Conservation (phyloP, 2,113 vertebrate species). For the Lepisosteus oculatus region DNA sequence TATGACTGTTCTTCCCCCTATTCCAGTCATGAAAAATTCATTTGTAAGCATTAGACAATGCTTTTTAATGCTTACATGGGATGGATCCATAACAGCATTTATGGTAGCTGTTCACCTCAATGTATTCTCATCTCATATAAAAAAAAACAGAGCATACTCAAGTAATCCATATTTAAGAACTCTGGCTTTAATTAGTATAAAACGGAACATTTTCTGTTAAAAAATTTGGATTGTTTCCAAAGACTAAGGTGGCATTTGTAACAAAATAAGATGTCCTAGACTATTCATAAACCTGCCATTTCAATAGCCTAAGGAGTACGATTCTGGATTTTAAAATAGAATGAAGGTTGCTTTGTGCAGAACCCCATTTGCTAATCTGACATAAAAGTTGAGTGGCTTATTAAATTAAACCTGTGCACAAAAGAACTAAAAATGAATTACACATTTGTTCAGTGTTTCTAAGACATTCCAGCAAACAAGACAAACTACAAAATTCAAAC, state of each 20-base stretch:
- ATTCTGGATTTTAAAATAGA: constrained; percentile 1
- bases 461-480: not conserved
- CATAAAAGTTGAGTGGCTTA: not conserved
- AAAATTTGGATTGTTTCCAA: not conserved
- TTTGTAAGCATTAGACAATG: too few species aligned
- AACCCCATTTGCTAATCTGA: not conserved
- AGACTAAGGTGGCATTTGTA: not conserved
- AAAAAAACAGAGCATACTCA: not conserved
- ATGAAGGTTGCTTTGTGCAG: not conserved
- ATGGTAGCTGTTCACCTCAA: not conserved
- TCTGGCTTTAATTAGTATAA: not conserved
- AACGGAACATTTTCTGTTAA: not conserved
- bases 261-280: not conserved
- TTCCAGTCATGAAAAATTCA: too few species aligned
- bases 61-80: too few species aligned
- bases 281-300: not conserved
- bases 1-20: too few species aligned
- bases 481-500: not conserved
- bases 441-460: not conserved
- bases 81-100: constrained; percentile 29
- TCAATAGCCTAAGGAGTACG: not conserved
- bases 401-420: constrained; percentile 11
- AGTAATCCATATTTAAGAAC: not conserved
- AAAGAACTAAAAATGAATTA: not conserved
- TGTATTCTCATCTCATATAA: too few species aligned